Percentiles rank a stretch among this genome's conserved stretches.
Evolutionary conservation across 2,113 vertebrate genomes (phyloP).

Genomic region (Gymnocephalus cernua): DNA sequence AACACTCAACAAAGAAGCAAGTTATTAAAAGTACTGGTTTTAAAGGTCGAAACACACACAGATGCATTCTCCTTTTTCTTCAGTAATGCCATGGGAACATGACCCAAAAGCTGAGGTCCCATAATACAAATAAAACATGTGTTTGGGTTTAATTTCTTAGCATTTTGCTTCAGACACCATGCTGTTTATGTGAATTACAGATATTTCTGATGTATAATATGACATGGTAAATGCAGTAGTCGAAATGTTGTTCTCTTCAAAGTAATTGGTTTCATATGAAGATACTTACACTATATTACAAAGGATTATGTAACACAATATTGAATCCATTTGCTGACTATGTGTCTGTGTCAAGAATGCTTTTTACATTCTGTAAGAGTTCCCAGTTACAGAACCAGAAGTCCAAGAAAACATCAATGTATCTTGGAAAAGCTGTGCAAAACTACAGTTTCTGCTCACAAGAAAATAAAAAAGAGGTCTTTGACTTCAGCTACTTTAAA

Average conservation of each 20-base stretch:
- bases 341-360: neutral
- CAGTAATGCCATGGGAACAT: neutral
- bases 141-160: slow-evolving; percentile 4
- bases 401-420: neutral
- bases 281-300: neutral
- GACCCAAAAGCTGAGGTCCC: neutral
- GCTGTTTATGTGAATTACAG: neutral
- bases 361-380: neutral
- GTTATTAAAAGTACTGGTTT: neutral
- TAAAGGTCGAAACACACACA: neutral
- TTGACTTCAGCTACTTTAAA: neutral
- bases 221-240: neutral
- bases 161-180: neutral
- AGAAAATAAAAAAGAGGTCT: neutral
- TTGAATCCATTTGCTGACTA: neutral
- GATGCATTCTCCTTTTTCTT: neutral
- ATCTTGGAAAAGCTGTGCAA: neutral
- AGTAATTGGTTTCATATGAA: slow-evolving; percentile 12
- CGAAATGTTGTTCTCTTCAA: neutral
- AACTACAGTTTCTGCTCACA: neutral
- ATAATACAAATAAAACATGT: neutral
- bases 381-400: neutral
- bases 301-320: neutral
- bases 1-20: neutral
- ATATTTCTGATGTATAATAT: neutral